These are phyloP conservation scores for Tinamus major DNA, from an alignment of 2,797 vertebrate genomes.

Conservation along the genomic window DNA sequence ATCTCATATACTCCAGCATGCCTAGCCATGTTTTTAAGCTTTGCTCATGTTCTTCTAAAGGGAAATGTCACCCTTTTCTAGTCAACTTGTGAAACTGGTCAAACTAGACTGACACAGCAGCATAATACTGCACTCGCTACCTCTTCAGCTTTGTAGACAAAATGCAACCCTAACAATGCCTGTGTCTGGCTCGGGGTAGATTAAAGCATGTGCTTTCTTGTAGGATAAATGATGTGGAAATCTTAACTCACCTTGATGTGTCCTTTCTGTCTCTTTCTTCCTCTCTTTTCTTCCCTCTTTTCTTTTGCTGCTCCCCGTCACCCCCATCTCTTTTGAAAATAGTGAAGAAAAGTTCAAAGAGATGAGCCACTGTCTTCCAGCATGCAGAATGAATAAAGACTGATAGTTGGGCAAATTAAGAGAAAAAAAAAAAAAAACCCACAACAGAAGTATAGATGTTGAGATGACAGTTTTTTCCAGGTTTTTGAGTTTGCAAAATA, in stretches of 20 bases:
- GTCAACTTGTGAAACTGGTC: conserved; percentile 68
- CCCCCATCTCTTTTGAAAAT: conserved; percentile 80
- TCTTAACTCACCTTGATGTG: conserved; percentile 90
- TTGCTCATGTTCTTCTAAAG: conserved; percentile 58
- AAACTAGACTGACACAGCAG: conserved; percentile 68
- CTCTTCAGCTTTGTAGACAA: conserved; percentile 75
- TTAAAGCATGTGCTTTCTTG: conserved; percentile 82
- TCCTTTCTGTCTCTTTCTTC: conserved; percentile 79
- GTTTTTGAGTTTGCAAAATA: background rate
- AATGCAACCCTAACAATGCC: conserved; percentile 71
- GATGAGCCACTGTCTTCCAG: conserved; percentile 69
- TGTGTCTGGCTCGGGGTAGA: conserved; percentile 74
- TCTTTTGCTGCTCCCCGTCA: background rate
- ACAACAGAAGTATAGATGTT: conserved; percentile 25
- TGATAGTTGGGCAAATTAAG: conserved; percentile 54
- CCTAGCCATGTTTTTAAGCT: conserved; percentile 54
- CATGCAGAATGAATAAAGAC: conserved; percentile 71
- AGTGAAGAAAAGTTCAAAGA: conserved; percentile 82
- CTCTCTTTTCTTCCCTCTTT: conserved; percentile 63
- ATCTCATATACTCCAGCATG: conserved; percentile 32
- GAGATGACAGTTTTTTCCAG: background rate
- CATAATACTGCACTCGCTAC: conserved; percentile 46
- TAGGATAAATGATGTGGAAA: conserved; percentile 88
- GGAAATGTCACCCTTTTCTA: conserved; percentile 60
- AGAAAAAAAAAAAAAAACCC: conserved; percentile 17